Percentiles rank a stretch among this genome's conserved stretches.
phyloP scores from a whole-genome alignment of 2,888 invertebrate genomes.

The Erebia palarica region DNA sequence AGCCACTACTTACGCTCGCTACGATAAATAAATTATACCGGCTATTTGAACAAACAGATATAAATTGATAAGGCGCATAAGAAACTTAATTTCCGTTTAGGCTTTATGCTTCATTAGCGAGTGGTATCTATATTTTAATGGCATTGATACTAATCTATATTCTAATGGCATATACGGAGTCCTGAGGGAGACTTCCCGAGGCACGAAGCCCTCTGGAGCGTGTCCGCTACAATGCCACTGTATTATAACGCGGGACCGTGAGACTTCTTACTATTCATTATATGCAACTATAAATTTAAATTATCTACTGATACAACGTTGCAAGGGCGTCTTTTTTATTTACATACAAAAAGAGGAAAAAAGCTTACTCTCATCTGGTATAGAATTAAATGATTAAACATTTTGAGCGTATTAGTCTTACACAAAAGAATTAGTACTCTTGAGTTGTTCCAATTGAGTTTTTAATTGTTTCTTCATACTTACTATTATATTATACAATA shows the following conservation, averaged over 20 bases:
- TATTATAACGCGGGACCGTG: slow-evolving; percentile 71
- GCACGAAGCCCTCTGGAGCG: slow-evolving; percentile 58
- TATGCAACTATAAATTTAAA: slow-evolving; percentile 48
- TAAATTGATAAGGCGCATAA: slow-evolving; percentile 33
- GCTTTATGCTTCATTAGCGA: slow-evolving; percentile 58
- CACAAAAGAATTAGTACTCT: neutral
- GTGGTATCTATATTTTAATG: slow-evolving; percentile 64
- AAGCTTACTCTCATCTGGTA: slow-evolving; percentile 13
- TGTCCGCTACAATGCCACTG: slow-evolving; percentile 73
- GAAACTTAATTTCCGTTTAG: slow-evolving; percentile 40
- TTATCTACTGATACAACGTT: slow-evolving; percentile 34
- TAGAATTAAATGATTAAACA: neutral
- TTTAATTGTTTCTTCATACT: no score
- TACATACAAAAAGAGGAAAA: slow-evolving; percentile 21
- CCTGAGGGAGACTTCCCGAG: slow-evolving; percentile 67
- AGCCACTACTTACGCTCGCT: slow-evolving; percentile 36
- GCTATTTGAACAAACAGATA: slow-evolving; percentile 32
- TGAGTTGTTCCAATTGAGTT: neutral
- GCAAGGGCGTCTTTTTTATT: slow-evolving; percentile 24
- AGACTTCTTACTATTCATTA: slow-evolving; percentile 60
- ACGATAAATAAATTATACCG: slow-evolving; percentile 35
- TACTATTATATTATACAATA: neutral
- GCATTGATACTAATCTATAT: slow-evolving; percentile 69
- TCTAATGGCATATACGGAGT: slow-evolving; percentile 64
- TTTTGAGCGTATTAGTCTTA: neutral